A percentile compares a stretch with the other conserved stretches of the same genome.
These are phyloP conservation scores for Gavia stellata DNA, from an alignment of 2,113 vertebrate genomes.

Conservation along the genomic window DNA sequence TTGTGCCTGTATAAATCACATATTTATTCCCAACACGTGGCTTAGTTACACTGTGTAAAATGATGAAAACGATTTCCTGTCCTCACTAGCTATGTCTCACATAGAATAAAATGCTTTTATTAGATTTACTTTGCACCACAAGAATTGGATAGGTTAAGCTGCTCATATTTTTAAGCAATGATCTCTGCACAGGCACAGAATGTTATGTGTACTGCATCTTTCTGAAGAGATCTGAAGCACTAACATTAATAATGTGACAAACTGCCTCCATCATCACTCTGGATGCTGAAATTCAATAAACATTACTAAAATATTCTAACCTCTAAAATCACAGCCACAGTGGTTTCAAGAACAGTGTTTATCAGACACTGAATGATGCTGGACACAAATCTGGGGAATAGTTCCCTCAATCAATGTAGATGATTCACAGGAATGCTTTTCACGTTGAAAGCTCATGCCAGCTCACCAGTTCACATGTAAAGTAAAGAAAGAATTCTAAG, in stretches of 20 bases:
- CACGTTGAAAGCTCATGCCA: neutral
- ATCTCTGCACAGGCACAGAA: neutral
- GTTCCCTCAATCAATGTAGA: neutral
- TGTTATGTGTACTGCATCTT: neutral
- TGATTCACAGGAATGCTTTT: neutral
- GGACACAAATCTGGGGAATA: neutral
- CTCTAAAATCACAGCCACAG: neutral
- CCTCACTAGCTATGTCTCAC: neutral
- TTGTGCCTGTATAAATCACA: constrained; percentile 20
- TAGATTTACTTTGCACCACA: constrained; percentile 35
- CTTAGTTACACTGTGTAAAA: constrained; percentile 22
- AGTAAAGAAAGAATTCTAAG: neutral
- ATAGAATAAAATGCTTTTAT: constrained; percentile 22
- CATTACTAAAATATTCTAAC: constrained; percentile 35
- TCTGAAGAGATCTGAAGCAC: neutral
- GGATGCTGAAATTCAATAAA: constrained; percentile 22
- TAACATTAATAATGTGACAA: neutral
- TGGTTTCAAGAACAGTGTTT: neutral
- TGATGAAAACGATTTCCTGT: constrained; percentile 37
- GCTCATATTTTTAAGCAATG: neutral
- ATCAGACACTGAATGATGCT: neutral
- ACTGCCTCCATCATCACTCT: neutral
- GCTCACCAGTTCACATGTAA: neutral
- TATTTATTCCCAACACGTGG: constrained; percentile 24
- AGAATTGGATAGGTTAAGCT: constrained; percentile 9